Percentiles rank a stretch among this genome's conserved stretches.
Conservation (phyloP, 2,888 invertebrate genomes). For the Lysandra bellargus region DNA sequence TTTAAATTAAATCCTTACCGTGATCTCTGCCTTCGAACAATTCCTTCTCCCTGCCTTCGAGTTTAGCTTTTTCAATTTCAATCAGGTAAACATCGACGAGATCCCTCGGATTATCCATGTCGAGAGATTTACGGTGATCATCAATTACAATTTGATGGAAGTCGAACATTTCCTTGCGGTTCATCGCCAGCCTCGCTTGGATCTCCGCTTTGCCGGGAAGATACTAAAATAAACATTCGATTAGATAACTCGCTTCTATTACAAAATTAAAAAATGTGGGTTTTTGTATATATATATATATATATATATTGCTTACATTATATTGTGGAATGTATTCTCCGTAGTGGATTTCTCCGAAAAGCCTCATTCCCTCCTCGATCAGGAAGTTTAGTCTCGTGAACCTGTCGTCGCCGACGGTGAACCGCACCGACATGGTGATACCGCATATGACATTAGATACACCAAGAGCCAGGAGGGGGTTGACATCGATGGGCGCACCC, state of each 20-base stretch:
- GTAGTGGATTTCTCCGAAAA: slow-evolving; percentile 90
- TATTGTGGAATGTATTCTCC: slow-evolving; percentile 92
- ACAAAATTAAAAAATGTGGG: too few species aligned
- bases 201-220: slow-evolving; percentile 82
- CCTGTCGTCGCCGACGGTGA: slow-evolving; percentile 87
- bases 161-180: slow-evolving; percentile 90
- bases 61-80: slow-evolving; percentile 91
- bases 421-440: slow-evolving; percentile 93
- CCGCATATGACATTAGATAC: slow-evolving; percentile 95
- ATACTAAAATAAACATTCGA: slow-evolving; percentile 59
- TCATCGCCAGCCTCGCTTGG: slow-evolving; percentile 82
- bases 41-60: slow-evolving; percentile 85
- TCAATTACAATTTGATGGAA: slow-evolving; percentile 93
- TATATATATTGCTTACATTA: slow-evolving; percentile 60
- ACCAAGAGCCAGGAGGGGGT: slow-evolving; percentile 87
- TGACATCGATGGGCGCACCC: slow-evolving; percentile 86
- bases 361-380: slow-evolving; percentile 94
- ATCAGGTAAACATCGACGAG: slow-evolving; percentile 92
- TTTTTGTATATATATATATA: too few species aligned
- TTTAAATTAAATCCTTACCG: slow-evolving; percentile 76
- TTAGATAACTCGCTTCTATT: background rate
- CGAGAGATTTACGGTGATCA: slow-evolving; percentile 88
- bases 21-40: slow-evolving; percentile 93
- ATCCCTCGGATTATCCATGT: slow-evolving; percentile 88
- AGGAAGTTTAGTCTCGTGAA: slow-evolving; percentile 90